Evolutionary conservation across 2,113 vertebrate species (phyloP), one percentile per base, ranked within the genome.

Genomic region (Trichomycterus rosablanca): DNA sequence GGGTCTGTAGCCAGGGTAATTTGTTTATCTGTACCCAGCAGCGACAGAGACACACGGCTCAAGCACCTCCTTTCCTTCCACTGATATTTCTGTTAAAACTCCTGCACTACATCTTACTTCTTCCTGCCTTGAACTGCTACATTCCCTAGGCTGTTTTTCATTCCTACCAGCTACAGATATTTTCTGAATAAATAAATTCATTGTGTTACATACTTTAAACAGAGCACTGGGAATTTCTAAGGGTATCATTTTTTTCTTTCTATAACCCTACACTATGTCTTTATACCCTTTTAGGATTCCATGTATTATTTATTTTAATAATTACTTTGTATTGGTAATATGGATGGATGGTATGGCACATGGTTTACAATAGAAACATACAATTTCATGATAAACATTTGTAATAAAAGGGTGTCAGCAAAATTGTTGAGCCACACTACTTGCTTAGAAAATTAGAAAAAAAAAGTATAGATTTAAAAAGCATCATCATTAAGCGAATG

Each of bases 11-110:
- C 74, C 81, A 73, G 78, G 71, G 72, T 83, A 67, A 82, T 86
- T 80, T 84, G 82, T 84, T 80, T 77, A 73, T 63, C 68, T 81
- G 76, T 70, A 71, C 77, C 59, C 62, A 61, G 75, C 69, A 62
- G 54, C 77, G 74, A 76, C 71, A 83, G 69, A 67, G 73, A 60
- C 52, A 24, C 76, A 52, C 43, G 40, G 59, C 58, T 66, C 52
- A 15, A 18, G 43, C 46, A 59, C 70, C 64, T 59, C 59, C 65
- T 52, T 48, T 59, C 26, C 66, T 15, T 50, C 59, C 19, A 55
- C 56, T 67, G 44, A 63, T 32, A 68, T 71, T 70, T 70, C 35
- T 44, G 46, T 35, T 67, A 59, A 51, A 65, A 56, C 26, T 39
- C 62, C 51, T 15, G 23, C 62, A 65, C 52, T 64, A 65, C 62